Evolutionary conservation across 2,888 invertebrate genomes (phyloP), one percentile per base, ranked within the genome.

Genomic region (Iphiclides podalirius): DNA sequence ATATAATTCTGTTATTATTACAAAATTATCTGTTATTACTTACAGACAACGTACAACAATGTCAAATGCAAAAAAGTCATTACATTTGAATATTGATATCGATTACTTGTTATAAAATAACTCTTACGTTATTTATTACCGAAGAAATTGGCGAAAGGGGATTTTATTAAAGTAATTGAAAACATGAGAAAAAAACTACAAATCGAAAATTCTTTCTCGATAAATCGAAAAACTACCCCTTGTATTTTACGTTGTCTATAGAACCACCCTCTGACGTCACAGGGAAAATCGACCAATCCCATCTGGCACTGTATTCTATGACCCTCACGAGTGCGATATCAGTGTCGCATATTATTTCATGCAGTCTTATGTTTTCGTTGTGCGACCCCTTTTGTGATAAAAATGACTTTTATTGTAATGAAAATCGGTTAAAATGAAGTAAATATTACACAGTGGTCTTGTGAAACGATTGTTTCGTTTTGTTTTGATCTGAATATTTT

Each of bases 271-370:
- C 83, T 90, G 90, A 90, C 90, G 91, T 90, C 90, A 90, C 79
- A 59, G 67, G 78, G 86, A 80, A 89, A 87, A 90, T 91, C 91
- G 91, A 91, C 91, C 91, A 91, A 91, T 91, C 90, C 86, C 79
- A 80, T 78, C 74, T 72, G 79, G 79, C 77, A 78, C 81, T 85
- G 86, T 83, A 73, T 75, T 82, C 80, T 77, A 82, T 84, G 76
- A 75, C 77, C 77, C 78, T 73, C 69, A 64, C 63, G 12, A 67
- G 75, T 75, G n/a, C n/a, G 72, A 72, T 75, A 72, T 72, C 74
- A 83, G 75, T 70, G 73, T 72, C 75, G 79, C 80, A 77, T 69
- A 77, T 71, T 64, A 70, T 70, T 71, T 72, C 66, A 68, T 71
- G 72, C 69, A 67, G 65, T 71, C 75, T 72, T 75, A 85, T 87